phyloP scores from a whole-genome alignment of 2,888 invertebrate species.

The Dinocampus coccinellae region DNA sequence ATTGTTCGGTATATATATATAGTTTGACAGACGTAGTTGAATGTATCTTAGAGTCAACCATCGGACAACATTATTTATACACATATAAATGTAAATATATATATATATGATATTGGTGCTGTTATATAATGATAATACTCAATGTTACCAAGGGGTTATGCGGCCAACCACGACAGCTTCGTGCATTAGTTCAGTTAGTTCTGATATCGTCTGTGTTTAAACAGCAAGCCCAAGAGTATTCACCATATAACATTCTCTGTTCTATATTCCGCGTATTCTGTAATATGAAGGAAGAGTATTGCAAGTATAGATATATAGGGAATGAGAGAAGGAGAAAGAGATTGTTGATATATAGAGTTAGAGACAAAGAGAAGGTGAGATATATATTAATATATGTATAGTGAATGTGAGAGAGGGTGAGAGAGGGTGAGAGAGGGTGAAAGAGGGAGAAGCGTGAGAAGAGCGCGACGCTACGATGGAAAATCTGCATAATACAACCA shows the following conservation, averaged over 20 bases:
- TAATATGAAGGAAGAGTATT: conserved; percentile 53
- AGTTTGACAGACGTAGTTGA: not conserved
- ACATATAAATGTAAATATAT: not conserved
- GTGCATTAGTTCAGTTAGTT: conserved; percentile 62
- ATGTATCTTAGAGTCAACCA: not conserved
- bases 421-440: conserved; percentile 29
- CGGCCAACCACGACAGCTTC: conserved; percentile 47
- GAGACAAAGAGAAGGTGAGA: conserved; percentile 35
- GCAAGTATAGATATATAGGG: conserved; percentile 14
- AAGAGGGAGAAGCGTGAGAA: conserved; percentile 47
- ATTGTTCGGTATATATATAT: not conserved
- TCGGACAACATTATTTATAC: not conserved
- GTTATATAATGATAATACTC: conserved; percentile 65
- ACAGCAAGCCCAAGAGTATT: conserved; percentile 60
- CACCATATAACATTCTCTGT: conserved; percentile 46
- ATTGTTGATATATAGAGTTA: conserved; percentile 35
- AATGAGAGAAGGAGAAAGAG: conserved; percentile 27
- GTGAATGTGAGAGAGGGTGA: conserved; percentile 28
- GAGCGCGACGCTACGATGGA: conserved; percentile 60
- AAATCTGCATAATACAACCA: conserved; percentile 70
- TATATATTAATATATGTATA: not conserved
- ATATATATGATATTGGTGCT: conserved; percentile 48
- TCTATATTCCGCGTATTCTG: not conserved
- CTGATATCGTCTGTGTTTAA: conserved; percentile 69
- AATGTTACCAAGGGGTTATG: conserved; percentile 50